Percentiles rank a stretch among this genome's conserved stretches.
phyloP scores from a whole-genome alignment of 1,140 invertebrate species.

The Archivesica marissinica region DNA sequence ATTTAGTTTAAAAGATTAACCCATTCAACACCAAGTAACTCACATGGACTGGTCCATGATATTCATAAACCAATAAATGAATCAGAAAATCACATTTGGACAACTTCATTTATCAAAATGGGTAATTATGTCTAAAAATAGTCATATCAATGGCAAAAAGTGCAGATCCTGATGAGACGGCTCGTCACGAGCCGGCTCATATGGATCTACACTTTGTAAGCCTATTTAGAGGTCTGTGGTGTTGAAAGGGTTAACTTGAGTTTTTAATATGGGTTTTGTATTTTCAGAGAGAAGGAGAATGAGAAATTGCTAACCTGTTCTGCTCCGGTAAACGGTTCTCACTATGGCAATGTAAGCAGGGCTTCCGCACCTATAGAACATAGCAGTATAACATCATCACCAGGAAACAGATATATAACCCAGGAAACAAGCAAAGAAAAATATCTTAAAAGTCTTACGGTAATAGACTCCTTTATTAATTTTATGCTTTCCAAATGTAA shows the following conservation, averaged over 20 bases:
- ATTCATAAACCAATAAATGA: too few relatives aligned
- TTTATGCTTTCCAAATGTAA: neutral
- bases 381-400: conserved; percentile 26
- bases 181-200: too few relatives aligned
- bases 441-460: conserved; percentile 20
- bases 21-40: too few relatives aligned
- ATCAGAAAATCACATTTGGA: too few relatives aligned
- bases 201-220: neutral
- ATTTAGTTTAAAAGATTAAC: too few relatives aligned
- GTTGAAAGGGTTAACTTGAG: neutral
- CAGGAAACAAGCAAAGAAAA: conserved; percentile 19
- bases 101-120: neutral
- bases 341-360: neutral
- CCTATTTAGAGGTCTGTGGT: neutral
- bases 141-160: neutral
- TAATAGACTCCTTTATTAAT: too few relatives aligned
- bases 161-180: neutral
- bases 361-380: neutral
- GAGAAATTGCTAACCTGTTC: conserved; percentile 26
- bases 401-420: neutral
- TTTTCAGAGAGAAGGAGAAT: conserved; percentile 47
- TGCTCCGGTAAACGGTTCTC: neutral
- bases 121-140: neutral
- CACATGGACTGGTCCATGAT: too few relatives aligned
- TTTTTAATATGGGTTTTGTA: neutral